These are phyloP conservation scores for Thryonomys swinderianus DNA, from an alignment of 2,113 vertebrate genomes.

Conservation along the genomic window DNA sequence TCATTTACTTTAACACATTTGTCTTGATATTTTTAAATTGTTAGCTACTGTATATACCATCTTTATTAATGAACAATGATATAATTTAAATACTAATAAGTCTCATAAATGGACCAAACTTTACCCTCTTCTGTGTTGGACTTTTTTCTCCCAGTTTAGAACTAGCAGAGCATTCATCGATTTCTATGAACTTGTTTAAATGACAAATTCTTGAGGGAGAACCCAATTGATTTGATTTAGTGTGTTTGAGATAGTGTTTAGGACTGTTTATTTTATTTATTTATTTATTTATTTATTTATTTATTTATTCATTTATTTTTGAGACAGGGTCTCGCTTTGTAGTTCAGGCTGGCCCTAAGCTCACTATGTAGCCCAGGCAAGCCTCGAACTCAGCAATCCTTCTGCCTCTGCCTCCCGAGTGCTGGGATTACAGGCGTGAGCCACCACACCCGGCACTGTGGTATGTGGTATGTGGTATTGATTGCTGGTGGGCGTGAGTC, in stretches of 20 bases:
- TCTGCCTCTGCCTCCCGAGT: too few relatives aligned
- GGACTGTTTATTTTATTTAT: neutral
- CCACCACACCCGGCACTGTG: too few relatives aligned
- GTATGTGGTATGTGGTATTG: too few relatives aligned
- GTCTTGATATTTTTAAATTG: neutral
- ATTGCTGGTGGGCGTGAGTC: too few relatives aligned
- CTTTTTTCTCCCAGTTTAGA: neutral
- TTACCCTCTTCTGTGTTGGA: neutral
- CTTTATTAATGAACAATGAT: conserved; percentile 27
- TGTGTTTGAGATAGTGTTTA: neutral
- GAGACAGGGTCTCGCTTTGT: too few relatives aligned
- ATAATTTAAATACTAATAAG: neutral
- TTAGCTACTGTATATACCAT: neutral
- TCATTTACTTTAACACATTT: neutral
- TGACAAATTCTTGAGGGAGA: neutral
- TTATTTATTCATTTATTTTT: too few relatives aligned
- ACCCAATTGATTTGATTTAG: neutral
- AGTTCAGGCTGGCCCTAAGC: too few relatives aligned
- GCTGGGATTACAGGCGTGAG: too few relatives aligned
- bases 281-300: too few relatives aligned
- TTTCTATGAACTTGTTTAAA: neutral
- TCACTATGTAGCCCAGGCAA: too few relatives aligned
- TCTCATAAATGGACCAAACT: neutral
- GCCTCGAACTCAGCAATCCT: too few relatives aligned
- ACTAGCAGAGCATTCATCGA: neutral